Percentiles rank a stretch among this genome's conserved stretches.
These are phyloP conservation scores for Nothocercus julius DNA, from an alignment of 2,113 vertebrate genomes.

Conservation along the genomic window DNA sequence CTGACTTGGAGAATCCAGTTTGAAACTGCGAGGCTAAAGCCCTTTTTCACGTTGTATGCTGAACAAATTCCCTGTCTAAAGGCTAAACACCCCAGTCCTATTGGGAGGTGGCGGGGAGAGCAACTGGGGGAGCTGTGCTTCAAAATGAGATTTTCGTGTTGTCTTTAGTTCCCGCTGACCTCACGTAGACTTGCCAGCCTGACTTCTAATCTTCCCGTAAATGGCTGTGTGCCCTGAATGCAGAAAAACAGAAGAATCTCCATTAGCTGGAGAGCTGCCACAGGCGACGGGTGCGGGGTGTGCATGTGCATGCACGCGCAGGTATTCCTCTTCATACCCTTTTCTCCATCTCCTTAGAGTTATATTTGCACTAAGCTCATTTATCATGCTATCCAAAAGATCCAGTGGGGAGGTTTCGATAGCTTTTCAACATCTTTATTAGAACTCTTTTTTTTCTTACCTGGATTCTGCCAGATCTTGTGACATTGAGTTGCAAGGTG, in stretches of 20 bases:
- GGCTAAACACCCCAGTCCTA: background rate
- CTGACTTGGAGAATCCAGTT: background rate
- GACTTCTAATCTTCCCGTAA: constrained; percentile 13
- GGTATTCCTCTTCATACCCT: background rate
- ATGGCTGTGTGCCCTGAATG: background rate
- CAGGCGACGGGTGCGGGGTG: background rate
- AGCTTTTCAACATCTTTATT: background rate
- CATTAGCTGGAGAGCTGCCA: background rate
- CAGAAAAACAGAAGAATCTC: background rate
- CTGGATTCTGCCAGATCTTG: background rate
- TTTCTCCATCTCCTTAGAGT: background rate
- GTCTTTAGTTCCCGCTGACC: background rate
- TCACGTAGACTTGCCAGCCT: constrained; percentile 7
- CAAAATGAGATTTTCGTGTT: background rate
- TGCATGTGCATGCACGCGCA: background rate
- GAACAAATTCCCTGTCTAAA: background rate
- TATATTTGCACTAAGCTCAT: background rate
- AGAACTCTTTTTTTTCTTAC: background rate
- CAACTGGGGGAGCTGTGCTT: background rate
- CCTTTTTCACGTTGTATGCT: background rate
- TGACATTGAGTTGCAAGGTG: background rate
- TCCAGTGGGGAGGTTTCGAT: background rate
- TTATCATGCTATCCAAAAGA: background rate
- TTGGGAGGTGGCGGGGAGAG: background rate
- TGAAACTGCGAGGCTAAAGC: background rate